These are phyloP conservation scores for Invenusta paracnida DNA, from an alignment of 2,888 invertebrate species.

Conservation along the genomic window DNA sequence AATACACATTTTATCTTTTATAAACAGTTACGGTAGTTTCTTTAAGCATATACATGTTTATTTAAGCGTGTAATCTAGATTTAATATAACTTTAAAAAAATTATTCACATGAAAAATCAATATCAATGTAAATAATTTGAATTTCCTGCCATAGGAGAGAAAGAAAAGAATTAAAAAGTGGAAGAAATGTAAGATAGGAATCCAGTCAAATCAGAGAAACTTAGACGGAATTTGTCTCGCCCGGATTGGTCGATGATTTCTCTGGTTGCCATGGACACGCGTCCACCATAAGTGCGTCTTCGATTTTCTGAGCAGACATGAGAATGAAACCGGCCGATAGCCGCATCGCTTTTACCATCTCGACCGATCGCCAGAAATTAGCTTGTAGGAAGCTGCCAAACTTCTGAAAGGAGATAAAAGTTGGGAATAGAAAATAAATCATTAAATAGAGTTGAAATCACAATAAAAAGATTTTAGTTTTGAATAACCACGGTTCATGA, in stretches of 20 bases:
- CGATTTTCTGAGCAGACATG: conserved; percentile 12
- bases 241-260: neutral
- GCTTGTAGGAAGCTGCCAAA: neutral
- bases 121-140: conserved; percentile 35
- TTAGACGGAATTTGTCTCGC: neutral
- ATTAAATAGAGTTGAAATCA: too few species aligned
- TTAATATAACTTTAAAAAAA: too few species aligned
- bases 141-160: conserved; percentile 28
- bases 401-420: neutral
- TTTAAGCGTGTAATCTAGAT: too few species aligned
- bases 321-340: neutral
- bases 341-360: conserved; percentile 5
- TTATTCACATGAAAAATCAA: conserved; percentile 40
- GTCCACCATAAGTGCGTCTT: neutral
- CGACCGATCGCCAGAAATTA: neutral
- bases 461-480: neutral
- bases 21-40: too few species aligned
- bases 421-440: too few species aligned
- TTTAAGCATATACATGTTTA: too few species aligned
- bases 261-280: neutral
- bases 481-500: too few species aligned
- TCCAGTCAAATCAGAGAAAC: too few species aligned
- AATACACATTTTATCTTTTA: too few species aligned
- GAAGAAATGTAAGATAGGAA: too few species aligned
- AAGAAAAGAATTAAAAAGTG: too few species aligned